A percentile compares a stretch with the other conserved stretches of the same genome.
Conservation (phyloP, 1,140 invertebrate species). For the Bombus huntii region DNA sequence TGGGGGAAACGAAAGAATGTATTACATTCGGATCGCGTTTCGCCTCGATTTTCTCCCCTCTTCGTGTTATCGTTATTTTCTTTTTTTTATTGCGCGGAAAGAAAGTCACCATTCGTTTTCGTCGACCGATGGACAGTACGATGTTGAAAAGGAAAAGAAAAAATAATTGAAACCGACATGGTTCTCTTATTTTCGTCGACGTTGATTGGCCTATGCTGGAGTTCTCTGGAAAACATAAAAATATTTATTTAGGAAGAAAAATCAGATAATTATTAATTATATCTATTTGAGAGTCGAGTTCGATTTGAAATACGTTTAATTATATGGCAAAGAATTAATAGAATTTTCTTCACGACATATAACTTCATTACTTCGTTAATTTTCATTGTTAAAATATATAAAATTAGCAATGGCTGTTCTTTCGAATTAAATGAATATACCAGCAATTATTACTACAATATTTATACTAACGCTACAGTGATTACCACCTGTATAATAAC, state of each 20-base stretch:
- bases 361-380: background rate
- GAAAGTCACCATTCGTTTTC: constrained; percentile 46
- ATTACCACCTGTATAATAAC: background rate
- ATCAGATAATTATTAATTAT: background rate
- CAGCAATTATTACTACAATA: background rate
- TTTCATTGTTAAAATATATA: background rate
- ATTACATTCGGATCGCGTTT: constrained; percentile 47
- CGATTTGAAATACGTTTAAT: background rate
- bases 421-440: background rate
- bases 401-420: background rate
- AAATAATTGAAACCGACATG: constrained; percentile 16
- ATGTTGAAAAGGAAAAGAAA: constrained; percentile 16
- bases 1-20: constrained; percentile 21
- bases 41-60: constrained; percentile 31
- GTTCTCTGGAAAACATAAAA: constrained; percentile 46
- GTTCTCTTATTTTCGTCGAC: background rate
- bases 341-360: background rate
- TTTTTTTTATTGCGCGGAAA: background rate
- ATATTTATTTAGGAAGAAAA: background rate
- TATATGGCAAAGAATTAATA: background rate
- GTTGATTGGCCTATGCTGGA: constrained; percentile 8
- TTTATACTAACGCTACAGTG: background rate
- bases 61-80: constrained; percentile 21
- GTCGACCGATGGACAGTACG: constrained; percentile 29
- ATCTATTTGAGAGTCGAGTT: too few relatives aligned